Evolutionary conservation across 2,113 vertebrate genomes (phyloP).

Genomic region (Toxostoma redivivum): DNA sequence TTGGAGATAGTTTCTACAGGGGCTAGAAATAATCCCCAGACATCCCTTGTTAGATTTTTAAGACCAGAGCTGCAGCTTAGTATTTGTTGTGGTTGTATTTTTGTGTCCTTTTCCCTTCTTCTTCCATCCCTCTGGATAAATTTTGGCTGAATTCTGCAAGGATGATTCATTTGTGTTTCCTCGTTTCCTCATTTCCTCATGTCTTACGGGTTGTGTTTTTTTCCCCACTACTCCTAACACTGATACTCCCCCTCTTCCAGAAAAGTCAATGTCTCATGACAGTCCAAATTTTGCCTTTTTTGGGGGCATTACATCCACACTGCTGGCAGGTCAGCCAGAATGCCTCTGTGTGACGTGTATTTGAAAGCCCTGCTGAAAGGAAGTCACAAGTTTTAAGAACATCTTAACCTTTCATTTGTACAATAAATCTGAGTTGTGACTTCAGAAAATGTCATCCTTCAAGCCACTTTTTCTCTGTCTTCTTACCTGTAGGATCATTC

Average conservation of each 20-base stretch:
- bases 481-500: not conserved
- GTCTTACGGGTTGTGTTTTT: not conserved
- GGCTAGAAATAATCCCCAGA: not conserved
- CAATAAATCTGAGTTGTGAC: not conserved
- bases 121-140: not conserved
- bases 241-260: not conserved
- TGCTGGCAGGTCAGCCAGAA: not conserved
- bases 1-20: not conserved
- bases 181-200: no score
- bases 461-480: not conserved
- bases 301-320: fast-evolving
- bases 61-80: not conserved
- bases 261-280: not conserved
- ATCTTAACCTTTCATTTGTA: not conserved
- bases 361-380: not conserved
- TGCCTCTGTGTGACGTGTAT: not conserved
- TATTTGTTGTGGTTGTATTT: not conserved
- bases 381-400: not conserved
- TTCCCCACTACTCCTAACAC: not conserved
- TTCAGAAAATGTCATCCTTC: not conserved
- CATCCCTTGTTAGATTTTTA: not conserved
- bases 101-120: not conserved
- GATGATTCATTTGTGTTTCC: not conserved
- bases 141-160: not conserved
- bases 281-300: not conserved